phyloP scores from a whole-genome alignment of 2,797 vertebrate genomes.

The Agapornis canus region DNA sequence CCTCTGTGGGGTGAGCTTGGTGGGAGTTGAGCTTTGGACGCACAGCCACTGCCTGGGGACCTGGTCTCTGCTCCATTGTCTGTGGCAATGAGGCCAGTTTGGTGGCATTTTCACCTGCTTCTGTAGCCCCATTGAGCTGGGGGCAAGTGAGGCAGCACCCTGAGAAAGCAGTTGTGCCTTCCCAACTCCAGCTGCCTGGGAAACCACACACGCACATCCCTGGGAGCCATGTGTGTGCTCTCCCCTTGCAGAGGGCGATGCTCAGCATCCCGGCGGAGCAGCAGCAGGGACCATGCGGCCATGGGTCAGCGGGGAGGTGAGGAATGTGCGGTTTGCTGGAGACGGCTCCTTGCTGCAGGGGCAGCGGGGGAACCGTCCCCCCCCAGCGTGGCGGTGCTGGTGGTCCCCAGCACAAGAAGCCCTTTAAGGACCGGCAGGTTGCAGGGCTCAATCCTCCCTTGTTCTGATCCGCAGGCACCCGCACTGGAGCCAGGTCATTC shows the following conservation, averaged over 20 bases:
- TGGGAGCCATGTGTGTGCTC: not conserved
- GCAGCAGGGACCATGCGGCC: not conserved
- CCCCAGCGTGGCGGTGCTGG: not conserved
- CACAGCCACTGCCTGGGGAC: not conserved
- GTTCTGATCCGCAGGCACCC: not conserved
- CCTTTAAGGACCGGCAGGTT: not conserved
- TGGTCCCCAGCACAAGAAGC: not conserved
- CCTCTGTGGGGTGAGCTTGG: not conserved
- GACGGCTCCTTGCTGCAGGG: not conserved
- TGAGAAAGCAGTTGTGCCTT: not conserved
- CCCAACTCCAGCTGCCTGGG: not conserved
- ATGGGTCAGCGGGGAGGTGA: not conserved
- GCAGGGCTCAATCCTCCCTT: not conserved
- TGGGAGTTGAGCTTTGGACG: not conserved
- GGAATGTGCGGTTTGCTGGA: slow-evolving; percentile 16
- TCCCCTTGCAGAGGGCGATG: not conserved
- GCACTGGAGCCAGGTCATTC: fast-evolving
- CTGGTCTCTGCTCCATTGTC: not conserved
- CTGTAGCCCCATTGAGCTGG: not conserved
- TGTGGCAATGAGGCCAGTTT: not conserved
- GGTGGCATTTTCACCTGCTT: not conserved
- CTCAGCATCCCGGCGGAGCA: not conserved
- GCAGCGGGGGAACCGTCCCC: not conserved
- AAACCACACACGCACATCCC: not conserved
- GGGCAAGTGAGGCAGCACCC: fast-evolving